Evolutionary conservation across 2,888 invertebrate species (phyloP).

Genomic region (Cephus runcator): DNA sequence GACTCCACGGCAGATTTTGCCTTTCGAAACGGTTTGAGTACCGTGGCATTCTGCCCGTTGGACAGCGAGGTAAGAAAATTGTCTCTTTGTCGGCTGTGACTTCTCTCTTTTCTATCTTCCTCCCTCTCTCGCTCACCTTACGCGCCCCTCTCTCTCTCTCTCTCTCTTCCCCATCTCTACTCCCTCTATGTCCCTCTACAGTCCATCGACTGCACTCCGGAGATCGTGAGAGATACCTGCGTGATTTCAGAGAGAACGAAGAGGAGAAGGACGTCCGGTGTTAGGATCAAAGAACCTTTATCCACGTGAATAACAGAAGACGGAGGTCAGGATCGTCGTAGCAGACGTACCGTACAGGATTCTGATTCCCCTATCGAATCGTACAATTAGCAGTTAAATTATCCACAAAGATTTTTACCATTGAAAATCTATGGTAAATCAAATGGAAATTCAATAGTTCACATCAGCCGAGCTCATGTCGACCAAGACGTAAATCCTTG

Average conservation of each 20-base stretch:
- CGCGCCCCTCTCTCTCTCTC: constrained; percentile 17
- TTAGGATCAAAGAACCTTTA: constrained; percentile 1
- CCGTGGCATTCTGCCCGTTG: constrained; percentile 25
- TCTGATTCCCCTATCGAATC: neutral
- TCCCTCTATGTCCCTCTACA: constrained; percentile 14
- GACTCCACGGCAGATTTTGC: constrained; percentile 6
- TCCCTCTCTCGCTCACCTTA: constrained; percentile 11
- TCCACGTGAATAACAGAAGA: neutral
- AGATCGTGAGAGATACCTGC: constrained; percentile 37
- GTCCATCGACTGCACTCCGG: constrained; percentile 11
- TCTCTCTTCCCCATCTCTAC: constrained; percentile 5
- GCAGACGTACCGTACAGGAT: neutral
- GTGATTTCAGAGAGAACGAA: constrained; percentile 15
- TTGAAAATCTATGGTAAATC: neutral
- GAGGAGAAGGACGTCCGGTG: constrained; percentile 3
- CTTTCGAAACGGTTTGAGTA: constrained; percentile 27
- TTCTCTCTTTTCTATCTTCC: constrained; percentile 18
- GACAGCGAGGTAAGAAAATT: constrained; percentile 43
- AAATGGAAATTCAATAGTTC: neutral
- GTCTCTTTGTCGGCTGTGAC: constrained; percentile 49
- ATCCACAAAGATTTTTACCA: neutral
- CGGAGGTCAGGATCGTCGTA: neutral
- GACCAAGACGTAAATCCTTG: neutral
- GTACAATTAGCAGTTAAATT: neutral
- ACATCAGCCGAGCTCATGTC: neutral